Evolutionary conservation across 2,113 vertebrate genomes (phyloP).

Genomic region (Ciconia maguari): DNA sequence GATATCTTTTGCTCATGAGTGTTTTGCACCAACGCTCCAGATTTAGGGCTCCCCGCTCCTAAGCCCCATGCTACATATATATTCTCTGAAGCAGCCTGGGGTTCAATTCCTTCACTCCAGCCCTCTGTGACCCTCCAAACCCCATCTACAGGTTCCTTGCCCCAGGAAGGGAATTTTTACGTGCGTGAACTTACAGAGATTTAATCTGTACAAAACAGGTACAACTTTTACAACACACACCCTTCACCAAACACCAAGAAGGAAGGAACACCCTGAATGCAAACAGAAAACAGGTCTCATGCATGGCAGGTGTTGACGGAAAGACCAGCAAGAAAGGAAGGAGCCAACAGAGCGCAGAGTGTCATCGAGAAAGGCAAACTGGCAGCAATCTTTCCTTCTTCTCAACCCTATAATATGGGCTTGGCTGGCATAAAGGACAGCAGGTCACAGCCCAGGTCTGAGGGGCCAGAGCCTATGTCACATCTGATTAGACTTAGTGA

Average conservation of each 20-base stretch:
- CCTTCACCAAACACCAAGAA: neutral
- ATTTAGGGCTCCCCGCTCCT: neutral
- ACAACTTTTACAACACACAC: neutral
- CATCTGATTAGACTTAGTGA: neutral
- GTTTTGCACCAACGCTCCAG: neutral
- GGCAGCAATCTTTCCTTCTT: neutral
- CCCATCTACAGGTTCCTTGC: neutral
- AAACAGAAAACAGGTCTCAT: conserved; percentile 2
- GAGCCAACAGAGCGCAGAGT: neutral
- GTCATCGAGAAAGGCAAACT: accelerated
- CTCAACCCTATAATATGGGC: neutral
- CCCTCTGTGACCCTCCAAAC: neutral
- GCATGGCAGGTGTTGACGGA: neutral
- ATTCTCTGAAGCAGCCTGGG: neutral
- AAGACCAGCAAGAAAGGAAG: neutral
- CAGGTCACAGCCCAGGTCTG: neutral
- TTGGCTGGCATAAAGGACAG: neutral
- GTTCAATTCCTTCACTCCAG: neutral
- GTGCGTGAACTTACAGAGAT: neutral
- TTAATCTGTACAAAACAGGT: neutral
- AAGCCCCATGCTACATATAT: accelerated
- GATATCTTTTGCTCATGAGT: accelerated
- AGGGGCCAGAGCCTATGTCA: neutral
- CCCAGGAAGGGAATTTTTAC: neutral
- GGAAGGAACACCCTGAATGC: conserved; percentile 47